Conservation (phyloP, 1,140 invertebrate species). For the Lepidurus packardi region DNA sequence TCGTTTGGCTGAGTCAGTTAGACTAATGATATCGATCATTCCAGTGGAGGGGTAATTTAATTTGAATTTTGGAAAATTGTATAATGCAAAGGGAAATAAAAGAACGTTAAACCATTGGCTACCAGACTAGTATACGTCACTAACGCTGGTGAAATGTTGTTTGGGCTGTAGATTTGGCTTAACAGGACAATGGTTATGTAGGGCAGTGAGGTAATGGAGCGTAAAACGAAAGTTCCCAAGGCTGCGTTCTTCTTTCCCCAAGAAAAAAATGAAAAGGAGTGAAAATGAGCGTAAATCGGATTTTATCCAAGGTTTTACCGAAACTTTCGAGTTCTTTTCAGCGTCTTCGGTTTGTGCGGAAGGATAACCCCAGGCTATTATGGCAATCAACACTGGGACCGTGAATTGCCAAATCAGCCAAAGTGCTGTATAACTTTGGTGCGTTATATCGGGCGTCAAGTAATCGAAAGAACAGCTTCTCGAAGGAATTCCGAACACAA, state of each 20-base stretch:
- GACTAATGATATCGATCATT: neutral
- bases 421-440: neutral
- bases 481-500: neutral
- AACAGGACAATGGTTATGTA: neutral
- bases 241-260: neutral
- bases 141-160: neutral
- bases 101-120: neutral
- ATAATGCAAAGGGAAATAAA: neutral
- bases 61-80: neutral
- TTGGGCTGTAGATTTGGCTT: neutral
- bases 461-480: neutral
- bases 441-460: neutral
- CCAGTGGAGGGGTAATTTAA: neutral
- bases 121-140: neutral
- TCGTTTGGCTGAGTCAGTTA: neutral
- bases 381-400: neutral
- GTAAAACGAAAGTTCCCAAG: neutral
- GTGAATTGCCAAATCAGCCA: neutral
- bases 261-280: neutral
- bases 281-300: no score
- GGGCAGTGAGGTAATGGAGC: neutral
- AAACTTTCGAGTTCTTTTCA: neutral
- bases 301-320: neutral
- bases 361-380: neutral
- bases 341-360: neutral